phyloP scores from a whole-genome alignment of 2,113 vertebrate genomes.

The Centropus bengalensis region DNA sequence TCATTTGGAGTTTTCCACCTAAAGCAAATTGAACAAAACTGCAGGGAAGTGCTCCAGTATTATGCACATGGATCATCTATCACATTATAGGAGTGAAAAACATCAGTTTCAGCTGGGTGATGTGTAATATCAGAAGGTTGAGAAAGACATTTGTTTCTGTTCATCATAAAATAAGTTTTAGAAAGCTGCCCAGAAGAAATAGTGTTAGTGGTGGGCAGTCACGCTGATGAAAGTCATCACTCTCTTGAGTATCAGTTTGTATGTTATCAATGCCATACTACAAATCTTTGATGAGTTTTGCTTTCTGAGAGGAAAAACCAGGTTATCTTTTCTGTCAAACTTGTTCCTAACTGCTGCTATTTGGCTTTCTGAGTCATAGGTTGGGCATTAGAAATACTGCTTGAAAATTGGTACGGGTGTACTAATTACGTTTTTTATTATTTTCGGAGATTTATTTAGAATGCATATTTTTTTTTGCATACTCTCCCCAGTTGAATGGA shows the following conservation, averaged over 20 bases:
- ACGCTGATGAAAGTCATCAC: not conserved
- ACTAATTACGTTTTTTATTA: not conserved
- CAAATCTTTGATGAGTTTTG: not conserved
- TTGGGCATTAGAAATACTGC: not conserved
- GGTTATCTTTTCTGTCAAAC: not conserved
- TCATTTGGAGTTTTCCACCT: not conserved
- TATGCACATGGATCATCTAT: not conserved
- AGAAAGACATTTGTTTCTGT: not conserved
- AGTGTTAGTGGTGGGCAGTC: not conserved
- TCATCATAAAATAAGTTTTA: slow-evolving; percentile 2
- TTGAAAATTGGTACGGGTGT: not conserved
- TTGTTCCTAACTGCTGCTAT: not conserved
- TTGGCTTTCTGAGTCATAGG: not conserved
- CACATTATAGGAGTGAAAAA: not conserved
- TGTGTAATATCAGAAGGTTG: slow-evolving; percentile 19
- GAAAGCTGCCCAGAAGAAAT: not conserved
- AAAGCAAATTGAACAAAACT: not conserved
- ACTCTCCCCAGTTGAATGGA: not conserved
- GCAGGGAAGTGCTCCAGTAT: not conserved
- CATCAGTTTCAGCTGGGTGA: not conserved
- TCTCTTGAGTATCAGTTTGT: not conserved
- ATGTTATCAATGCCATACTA: not conserved
- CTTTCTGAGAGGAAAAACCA: not conserved
- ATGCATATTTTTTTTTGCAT: not conserved
- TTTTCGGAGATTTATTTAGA: not conserved